Percentiles rank a stretch among this genome's conserved stretches.
These are phyloP conservation scores for Spodoptera litura DNA, from an alignment of 1,140 invertebrate species.

Conservation along the genomic window DNA sequence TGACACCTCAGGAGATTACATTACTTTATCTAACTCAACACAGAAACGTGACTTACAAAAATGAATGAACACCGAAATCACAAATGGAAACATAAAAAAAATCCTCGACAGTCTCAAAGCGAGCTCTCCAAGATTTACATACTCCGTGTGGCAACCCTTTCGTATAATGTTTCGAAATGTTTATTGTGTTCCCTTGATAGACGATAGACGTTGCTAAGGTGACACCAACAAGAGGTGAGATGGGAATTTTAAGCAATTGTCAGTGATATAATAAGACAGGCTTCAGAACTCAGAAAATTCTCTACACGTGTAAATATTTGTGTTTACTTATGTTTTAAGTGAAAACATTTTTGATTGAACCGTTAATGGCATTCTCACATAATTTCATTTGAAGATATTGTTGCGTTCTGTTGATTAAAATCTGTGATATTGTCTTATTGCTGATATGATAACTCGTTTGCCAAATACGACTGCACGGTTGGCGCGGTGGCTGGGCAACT, in stretches of 20 bases:
- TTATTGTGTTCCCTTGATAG: conserved; percentile 32
- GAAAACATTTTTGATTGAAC: neutral
- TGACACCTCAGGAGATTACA: too few species aligned
- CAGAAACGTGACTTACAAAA: neutral
- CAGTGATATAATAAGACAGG: conserved; percentile 29
- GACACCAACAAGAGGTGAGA: conserved; percentile 29
- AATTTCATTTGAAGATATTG: neutral
- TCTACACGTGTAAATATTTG: conserved; percentile 34
- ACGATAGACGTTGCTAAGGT: conserved; percentile 39
- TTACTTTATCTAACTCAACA: too few species aligned
- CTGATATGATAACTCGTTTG: too few species aligned
- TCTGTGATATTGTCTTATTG: too few species aligned
- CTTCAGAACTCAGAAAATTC: conserved; percentile 9
- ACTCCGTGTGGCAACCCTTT: conserved; percentile 23
- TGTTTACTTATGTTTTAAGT: neutral
- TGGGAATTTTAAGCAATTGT: conserved; percentile 38
- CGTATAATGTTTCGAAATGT: conserved; percentile 34
- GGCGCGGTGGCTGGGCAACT: too few species aligned
- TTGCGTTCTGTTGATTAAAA: too few species aligned
- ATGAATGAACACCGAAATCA: neutral
- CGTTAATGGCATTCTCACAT: neutral
- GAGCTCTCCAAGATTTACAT: neutral
- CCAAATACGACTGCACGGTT: too few species aligned
- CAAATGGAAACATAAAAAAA: too few species aligned
- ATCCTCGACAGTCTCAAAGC: too few species aligned